These are phyloP conservation scores for Siniperca chuatsi DNA, from an alignment of 2,113 vertebrate genomes.

Conservation along the genomic window DNA sequence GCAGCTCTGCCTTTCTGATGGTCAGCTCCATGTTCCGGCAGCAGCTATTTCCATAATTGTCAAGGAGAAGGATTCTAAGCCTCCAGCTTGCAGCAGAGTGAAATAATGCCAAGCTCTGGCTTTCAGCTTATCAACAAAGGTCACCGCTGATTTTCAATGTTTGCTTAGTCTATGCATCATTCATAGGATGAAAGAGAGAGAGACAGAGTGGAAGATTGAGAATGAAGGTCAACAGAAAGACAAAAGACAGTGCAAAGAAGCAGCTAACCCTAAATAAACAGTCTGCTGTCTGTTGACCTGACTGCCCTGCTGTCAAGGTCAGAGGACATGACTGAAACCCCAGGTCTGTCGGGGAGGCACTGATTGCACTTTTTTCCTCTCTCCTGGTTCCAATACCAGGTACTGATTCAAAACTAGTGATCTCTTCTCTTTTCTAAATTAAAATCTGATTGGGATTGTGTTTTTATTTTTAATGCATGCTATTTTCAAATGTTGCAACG, in stretches of 20 bases:
- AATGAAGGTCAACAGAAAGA: slow-evolving; percentile 6
- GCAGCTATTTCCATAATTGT: slow-evolving; percentile 34
- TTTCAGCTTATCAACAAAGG: slow-evolving; percentile 41
- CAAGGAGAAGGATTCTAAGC: slow-evolving; percentile 5
- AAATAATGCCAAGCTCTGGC: background rate
- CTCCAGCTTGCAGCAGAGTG: background rate
- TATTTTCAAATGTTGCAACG: background rate
- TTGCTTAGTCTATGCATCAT: slow-evolving; percentile 30
- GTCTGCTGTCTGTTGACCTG: background rate
- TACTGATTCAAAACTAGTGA: background rate
- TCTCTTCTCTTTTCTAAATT: background rate
- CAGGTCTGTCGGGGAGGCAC: background rate
- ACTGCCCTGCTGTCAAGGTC: background rate
- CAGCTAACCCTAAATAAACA: slow-evolving; percentile 4
- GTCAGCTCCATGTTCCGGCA: background rate
- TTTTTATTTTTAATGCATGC: background rate
- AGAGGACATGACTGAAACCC: background rate
- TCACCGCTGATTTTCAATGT: slow-evolving; percentile 44
- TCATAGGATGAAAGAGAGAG: slow-evolving; percentile 8
- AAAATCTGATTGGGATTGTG: background rate
- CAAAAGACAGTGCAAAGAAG: background rate
- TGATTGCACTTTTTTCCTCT: background rate
- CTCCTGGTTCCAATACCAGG: background rate
- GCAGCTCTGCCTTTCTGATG: background rate
- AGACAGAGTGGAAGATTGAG: background rate